Percentiles rank a stretch among this genome's conserved stretches.
phyloP scores from a whole-genome alignment of 2,888 invertebrate species.

The Acanthosepion esculentum region DNA sequence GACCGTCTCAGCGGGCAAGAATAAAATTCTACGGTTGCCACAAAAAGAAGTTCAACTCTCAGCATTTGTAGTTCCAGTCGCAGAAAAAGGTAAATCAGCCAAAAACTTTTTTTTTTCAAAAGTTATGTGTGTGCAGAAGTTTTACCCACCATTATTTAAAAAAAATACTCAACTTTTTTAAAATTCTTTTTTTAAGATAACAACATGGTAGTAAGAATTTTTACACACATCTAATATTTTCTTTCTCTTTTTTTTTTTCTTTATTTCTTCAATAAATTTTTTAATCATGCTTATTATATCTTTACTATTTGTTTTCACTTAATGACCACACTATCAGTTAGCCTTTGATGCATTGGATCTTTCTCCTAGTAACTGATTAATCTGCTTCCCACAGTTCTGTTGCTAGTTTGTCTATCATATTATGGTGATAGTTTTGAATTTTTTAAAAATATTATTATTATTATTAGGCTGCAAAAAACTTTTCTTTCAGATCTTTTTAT shows the following conservation, averaged over 20 bases:
- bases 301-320: no score
- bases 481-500: neutral
- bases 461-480: no score
- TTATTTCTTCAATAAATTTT: no score
- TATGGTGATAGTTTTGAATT: neutral
- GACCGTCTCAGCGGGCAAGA: slow-evolving; percentile 74
- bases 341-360: neutral
- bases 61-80: slow-evolving; percentile 87
- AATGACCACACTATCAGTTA: no score
- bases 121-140: neutral
- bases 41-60: slow-evolving; percentile 88
- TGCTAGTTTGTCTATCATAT: neutral
- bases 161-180: no score
- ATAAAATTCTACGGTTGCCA: slow-evolving; percentile 81
- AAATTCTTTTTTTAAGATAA: no score
- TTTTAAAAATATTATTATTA: no score
- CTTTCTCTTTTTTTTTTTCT: no score
- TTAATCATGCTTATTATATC: no score
- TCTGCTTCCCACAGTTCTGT: neutral
- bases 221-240: no score
- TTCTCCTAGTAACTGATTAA: neutral
- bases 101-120: neutral
- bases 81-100: slow-evolving; percentile 79
- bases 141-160: no score
- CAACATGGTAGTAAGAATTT: no score